Conservation (phyloP, 1,140 invertebrate species). For the Drosophila kanapiae region DNA sequence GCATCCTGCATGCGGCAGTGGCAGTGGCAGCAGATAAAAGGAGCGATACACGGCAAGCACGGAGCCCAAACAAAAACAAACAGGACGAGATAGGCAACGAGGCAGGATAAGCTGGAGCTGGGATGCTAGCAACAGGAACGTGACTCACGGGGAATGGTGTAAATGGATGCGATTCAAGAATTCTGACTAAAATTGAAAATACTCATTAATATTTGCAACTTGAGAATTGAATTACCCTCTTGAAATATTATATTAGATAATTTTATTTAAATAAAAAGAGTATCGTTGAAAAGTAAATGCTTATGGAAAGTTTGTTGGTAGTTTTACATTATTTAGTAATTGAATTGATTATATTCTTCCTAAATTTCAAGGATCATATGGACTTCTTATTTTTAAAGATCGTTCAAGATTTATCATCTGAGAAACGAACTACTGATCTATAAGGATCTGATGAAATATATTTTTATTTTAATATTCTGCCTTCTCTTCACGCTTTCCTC, state of each 20-base stretch:
- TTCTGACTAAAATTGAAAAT: not conserved
- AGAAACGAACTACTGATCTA: not conserved
- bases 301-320: too few relatives aligned
- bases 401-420: not conserved
- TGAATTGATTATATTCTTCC: too few relatives aligned
- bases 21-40: slow-evolving; percentile 36
- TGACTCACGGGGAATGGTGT: slow-evolving; percentile 9
- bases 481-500: slow-evolving; percentile 23
- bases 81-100: slow-evolving; percentile 24
- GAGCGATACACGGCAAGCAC: slow-evolving; percentile 39
- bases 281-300: too few relatives aligned
- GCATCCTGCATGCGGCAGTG: slow-evolving; percentile 50
- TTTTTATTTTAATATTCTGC: not conserved
- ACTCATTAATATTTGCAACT: not conserved
- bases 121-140: slow-evolving; percentile 1
- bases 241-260: not conserved
- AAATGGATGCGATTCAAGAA: not conserved
- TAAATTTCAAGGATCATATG: too few relatives aligned
- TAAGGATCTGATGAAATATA: not conserved
- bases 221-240: not conserved
- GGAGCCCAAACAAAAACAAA: slow-evolving; percentile 43
- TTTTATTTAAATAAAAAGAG: not conserved
- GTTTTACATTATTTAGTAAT: too few relatives aligned
- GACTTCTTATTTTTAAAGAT: too few relatives aligned
- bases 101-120: not conserved